Conservation (phyloP, 1,140 invertebrate genomes). For the Dreissena polymorpha region DNA sequence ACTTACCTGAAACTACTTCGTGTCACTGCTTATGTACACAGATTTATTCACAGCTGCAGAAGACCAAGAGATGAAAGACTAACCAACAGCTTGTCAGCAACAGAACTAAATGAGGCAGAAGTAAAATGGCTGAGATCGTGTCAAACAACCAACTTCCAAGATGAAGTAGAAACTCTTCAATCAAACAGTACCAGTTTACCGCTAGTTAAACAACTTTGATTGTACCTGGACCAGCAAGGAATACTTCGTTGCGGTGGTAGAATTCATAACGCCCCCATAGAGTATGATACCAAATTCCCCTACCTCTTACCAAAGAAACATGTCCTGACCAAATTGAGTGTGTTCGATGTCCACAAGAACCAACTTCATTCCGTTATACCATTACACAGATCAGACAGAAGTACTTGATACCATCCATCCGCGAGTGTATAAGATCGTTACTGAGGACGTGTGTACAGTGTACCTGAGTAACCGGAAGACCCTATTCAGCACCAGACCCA, state of each 20-base stretch:
- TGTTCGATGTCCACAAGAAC: background rate
- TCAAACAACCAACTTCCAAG: constrained; percentile 1
- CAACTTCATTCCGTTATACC: background rate
- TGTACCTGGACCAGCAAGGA: background rate
- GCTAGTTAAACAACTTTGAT: background rate
- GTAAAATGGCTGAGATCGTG: constrained; percentile 14
- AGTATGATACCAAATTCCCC: constrained; percentile 5
- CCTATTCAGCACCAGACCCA: background rate
- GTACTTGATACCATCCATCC: constrained; percentile 9
- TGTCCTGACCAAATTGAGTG: background rate
- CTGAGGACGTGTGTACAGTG: background rate
- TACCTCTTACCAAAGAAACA: constrained; percentile 19
- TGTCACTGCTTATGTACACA: background rate
- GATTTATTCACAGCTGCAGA: background rate
- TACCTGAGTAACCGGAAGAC: background rate
- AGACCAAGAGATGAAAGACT: background rate
- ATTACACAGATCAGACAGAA: constrained; percentile 18
- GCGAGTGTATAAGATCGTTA: background rate
- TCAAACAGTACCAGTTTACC: background rate
- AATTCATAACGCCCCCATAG: constrained; percentile 14
- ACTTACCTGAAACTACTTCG: background rate
- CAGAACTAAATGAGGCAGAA: constrained; percentile 1
- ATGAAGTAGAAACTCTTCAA: constrained; percentile 15
- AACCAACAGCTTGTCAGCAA: background rate
- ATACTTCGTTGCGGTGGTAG: constrained; percentile 1